Evolutionary conservation across 2,888 invertebrate species (phyloP).

Genomic region (Boloria euphrosyne): DNA sequence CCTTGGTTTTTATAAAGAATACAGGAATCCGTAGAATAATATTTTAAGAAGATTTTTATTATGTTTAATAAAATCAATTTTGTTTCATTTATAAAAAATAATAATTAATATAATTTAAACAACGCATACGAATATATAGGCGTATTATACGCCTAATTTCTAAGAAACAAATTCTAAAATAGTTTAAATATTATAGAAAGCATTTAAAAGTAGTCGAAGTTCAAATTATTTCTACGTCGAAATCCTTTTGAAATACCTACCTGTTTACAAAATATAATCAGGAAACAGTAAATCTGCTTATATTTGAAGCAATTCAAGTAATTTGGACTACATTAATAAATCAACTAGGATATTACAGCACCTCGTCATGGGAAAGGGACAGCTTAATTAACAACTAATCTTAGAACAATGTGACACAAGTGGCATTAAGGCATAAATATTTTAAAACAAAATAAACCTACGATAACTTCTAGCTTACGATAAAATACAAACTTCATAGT

Average conservation of each 20-base stretch:
- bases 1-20: no score
- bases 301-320: slow-evolving; percentile 27
- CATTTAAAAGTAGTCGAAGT: slow-evolving; percentile 6
- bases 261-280: slow-evolving; percentile 4
- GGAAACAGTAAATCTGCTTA: slow-evolving; percentile 7
- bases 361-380: slow-evolving; percentile 58
- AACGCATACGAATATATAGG: not conserved
- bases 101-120: not conserved
- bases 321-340: slow-evolving; percentile 63
- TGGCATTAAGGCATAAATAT: not conserved
- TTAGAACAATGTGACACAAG: not conserved
- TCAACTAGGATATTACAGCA: slow-evolving; percentile 66
- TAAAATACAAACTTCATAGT: not conserved
- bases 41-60: no score
- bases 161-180: not conserved
- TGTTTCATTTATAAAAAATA: not conserved
- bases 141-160: no score
- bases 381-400: slow-evolving; percentile 66
- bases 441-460: no score
- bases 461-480: not conserved
- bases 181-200: slow-evolving; percentile 7
- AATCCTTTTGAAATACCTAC: slow-evolving; percentile 5
- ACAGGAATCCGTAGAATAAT: no score
- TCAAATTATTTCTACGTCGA: slow-evolving; percentile 5
- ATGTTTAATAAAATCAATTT: no score